Evolutionary conservation across 2,888 invertebrate species (phyloP).

Genomic region (Amitus sp.): DNA sequence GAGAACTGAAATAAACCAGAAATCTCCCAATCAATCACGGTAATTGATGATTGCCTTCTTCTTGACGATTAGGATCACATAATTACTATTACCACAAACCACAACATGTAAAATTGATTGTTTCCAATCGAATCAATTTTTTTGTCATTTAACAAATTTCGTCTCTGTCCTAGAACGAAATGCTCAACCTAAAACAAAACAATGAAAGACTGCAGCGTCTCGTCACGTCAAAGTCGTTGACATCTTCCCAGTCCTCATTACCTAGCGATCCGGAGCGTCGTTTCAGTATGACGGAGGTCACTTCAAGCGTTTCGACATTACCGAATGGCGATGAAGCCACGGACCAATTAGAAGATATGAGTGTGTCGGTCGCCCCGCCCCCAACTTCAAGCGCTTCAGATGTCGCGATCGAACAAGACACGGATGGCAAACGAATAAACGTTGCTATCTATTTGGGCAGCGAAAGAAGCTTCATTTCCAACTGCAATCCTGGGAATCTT

Average conservation of each 20-base stretch:
- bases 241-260: conserved; percentile 69
- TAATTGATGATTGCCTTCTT: too few relatives aligned
- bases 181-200: conserved; percentile 95
- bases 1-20: too few relatives aligned
- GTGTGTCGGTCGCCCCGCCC: conserved; percentile 49
- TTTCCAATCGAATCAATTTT: too few relatives aligned
- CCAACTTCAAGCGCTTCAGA: conserved; percentile 50
- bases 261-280: conserved; percentile 64
- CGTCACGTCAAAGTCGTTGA: conserved; percentile 72
- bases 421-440: conserved; percentile 87
- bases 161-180: conserved; percentile 87
- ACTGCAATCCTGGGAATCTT: conserved; percentile 68
- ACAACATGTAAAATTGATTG: too few relatives aligned
- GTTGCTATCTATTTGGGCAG: conserved; percentile 88
- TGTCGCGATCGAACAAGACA: conserved; percentile 67
- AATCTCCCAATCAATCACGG: too few relatives aligned
- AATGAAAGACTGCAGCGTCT: conserved; percentile 93
- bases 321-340: conserved; percentile 55
- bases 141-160: too few relatives aligned
- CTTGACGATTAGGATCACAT: too few relatives aligned
- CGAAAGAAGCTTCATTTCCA: conserved; percentile 69
- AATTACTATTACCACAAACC: too few relatives aligned
- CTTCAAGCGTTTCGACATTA: conserved; percentile 57
- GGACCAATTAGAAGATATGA: conserved; percentile 57
- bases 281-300: conserved; percentile 64